Base-by-base conservation (phyloP, 2,888 invertebrate species). In the Lasiommata megera region DNA sequence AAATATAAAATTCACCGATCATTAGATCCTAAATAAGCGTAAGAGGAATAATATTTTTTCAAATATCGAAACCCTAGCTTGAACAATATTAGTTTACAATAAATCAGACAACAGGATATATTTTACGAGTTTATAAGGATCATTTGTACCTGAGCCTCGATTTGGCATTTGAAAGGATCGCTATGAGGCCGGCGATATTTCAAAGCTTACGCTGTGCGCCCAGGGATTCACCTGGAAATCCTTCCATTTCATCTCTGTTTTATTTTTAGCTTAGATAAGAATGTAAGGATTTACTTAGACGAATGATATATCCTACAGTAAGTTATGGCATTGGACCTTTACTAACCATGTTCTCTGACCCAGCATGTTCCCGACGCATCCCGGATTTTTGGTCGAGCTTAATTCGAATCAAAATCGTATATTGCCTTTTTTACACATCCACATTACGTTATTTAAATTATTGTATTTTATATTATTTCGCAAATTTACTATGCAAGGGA, bases 241-340 rank as follows among this genome's bases (percentile, higher is more conserved):
- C 82, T 79, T 80, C 67, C 79, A 77, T 80, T 85, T 79, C 77
- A 81, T 84, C 80, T 84, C 76, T 78, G 82, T 83, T 85, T 83
- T 83, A 82, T 80, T 81, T 78, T 79, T 72, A 72, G 76, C 77
- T 77, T 75, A 79, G 78, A 79, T 79, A 77, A 76, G 76, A 76
- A 71, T 67, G 67, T 67, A 73, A 76, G 76, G 73, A 76, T 80
- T 76, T 52, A 9, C 72, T 69, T 67, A 73, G 77, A 80, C 73
- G 80, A 81, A 81, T 80, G 76, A 74, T 52, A 37, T 41, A 31
- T n/a, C 52, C 52, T 31, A n/a, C 31, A 18, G 31, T 52, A 41
- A 52, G 31, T 52, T 31, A 52, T 41, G 7, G 52, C n/a, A 40
- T 16, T 51, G 38, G 11, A 16, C 16, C 18, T 38, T 52, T 8